Evolutionary conservation across 2,888 invertebrate genomes (phyloP).

Genomic region (Aproaerema taeniolella): DNA sequence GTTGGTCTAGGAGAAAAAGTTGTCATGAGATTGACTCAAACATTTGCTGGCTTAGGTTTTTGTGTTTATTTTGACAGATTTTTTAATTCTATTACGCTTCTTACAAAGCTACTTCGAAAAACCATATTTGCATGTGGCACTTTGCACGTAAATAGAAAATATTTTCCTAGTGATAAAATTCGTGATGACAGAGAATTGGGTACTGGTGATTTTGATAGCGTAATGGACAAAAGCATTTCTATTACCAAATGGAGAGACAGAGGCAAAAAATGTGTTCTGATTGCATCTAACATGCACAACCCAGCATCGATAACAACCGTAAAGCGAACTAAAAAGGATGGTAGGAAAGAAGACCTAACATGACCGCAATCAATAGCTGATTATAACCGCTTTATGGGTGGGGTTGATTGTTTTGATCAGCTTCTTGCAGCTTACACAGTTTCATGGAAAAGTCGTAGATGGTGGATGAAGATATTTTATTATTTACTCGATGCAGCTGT

Average conservation of each 20-base stretch:
- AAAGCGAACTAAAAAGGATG: background rate
- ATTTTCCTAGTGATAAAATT: background rate
- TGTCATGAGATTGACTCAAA: background rate
- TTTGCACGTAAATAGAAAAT: background rate
- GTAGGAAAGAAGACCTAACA: background rate
- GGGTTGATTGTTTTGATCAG: background rate
- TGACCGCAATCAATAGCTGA: background rate
- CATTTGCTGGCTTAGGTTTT: background rate
- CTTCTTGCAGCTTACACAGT: background rate
- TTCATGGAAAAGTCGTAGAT: too few relatives aligned
- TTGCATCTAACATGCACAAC: background rate
- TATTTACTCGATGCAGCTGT: too few relatives aligned
- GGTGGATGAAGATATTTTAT: too few relatives aligned
- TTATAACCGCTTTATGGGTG: background rate
- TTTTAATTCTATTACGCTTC: background rate
- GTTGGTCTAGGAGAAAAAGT: constrained; percentile 1
- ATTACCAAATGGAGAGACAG: background rate
- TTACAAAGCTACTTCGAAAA: background rate
- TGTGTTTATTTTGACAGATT: background rate
- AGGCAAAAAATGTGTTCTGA: background rate
- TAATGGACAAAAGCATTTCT: background rate
- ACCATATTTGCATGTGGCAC: constrained; percentile 1
- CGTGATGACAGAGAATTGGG: background rate
- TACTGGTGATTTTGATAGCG: constrained; percentile 2
- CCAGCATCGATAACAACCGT: background rate